Evolutionary conservation across 2,797 vertebrate species (phyloP).

Genomic region (Chelon auratus): DNA sequence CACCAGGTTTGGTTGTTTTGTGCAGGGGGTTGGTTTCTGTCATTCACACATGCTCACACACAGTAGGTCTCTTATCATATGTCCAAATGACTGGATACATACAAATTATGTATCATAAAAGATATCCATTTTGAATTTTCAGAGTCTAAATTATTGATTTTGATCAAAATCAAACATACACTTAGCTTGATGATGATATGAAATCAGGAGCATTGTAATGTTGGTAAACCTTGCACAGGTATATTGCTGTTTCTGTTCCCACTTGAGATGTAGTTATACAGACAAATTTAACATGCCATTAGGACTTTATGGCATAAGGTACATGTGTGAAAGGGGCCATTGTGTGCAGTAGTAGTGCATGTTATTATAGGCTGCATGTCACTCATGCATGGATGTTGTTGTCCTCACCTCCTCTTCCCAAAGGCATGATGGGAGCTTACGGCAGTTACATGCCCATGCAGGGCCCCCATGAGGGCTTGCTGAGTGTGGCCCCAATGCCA

Average conservation of each 20-base stretch:
- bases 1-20: background rate
- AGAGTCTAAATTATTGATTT: background rate
- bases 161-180: background rate
- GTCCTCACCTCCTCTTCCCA: slow-evolving; percentile 82
- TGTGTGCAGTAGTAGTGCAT: slow-evolving; percentile 80
- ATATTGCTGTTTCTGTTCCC: background rate
- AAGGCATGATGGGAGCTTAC: slow-evolving; percentile 99
- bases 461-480: slow-evolving; percentile 98
- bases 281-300: background rate
- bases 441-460: slow-evolving; percentile 98
- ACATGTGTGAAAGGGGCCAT: slow-evolving; percentile 67
- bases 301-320: slow-evolving; percentile 4
- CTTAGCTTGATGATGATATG: background rate
- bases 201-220: background rate
- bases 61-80: no score
- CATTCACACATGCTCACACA: no score
- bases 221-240: background rate
- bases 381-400: slow-evolving; percentile 99
- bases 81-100: background rate
- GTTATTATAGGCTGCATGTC: slow-evolving; percentile 91
- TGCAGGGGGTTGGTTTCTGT: background rate
- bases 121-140: background rate
- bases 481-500: slow-evolving; percentile 98
- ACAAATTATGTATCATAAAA: background rate
- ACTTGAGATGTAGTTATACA: background rate